These are phyloP conservation scores for Taeniopygia guttata DNA, from an alignment of 2,797 vertebrate genomes.

Conservation along the genomic window DNA sequence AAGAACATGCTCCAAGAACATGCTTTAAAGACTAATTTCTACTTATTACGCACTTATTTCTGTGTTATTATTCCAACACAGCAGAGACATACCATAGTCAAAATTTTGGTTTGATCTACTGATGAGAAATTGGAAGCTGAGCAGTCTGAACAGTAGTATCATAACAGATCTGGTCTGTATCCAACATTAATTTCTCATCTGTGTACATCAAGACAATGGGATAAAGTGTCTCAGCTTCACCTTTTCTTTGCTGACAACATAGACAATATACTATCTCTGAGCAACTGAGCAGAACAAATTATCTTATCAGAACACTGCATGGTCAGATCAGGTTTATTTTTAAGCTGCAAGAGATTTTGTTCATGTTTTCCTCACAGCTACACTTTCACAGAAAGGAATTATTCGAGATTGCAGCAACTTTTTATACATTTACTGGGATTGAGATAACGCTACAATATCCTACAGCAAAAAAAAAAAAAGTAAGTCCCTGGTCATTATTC, in stretches of 20 bases:
- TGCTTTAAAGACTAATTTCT: background rate
- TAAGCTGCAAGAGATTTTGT: background rate
- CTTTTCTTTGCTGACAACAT: background rate
- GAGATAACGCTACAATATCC: background rate
- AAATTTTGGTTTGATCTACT: background rate
- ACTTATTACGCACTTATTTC: background rate
- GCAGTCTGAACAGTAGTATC: background rate
- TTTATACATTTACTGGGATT: background rate
- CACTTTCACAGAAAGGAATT: background rate
- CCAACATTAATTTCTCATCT: conserved; percentile 39
- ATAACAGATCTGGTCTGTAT: background rate
- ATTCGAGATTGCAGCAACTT: conserved; percentile 51
- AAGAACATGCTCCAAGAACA: background rate
- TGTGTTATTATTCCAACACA: background rate
- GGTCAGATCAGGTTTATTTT: background rate
- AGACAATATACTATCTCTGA: background rate
- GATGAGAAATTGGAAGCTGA: background rate
- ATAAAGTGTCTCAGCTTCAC: conserved; percentile 4
- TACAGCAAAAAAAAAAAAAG: background rate
- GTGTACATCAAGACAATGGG: background rate
- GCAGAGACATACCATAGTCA: background rate
- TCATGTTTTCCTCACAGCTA: background rate
- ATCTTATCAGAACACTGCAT: background rate
- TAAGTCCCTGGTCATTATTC: background rate
- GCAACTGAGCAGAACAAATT: background rate